Conservation (phyloP, 2,113 vertebrate species). For the Cyanoliseus patagonus region DNA sequence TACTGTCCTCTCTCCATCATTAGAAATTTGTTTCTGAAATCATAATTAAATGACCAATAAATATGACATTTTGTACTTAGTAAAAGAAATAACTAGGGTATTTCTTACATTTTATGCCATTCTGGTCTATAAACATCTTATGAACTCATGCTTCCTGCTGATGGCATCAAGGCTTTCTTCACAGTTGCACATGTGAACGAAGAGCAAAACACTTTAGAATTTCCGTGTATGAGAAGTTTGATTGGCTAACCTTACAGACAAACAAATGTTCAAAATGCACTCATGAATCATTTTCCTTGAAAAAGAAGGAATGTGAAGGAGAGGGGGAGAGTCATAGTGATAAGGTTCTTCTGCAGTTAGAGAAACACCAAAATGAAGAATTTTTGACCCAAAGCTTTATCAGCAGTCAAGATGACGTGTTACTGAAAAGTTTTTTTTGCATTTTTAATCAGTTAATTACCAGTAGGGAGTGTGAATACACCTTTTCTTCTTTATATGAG, state of each 20-base stretch:
- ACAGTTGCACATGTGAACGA: background rate
- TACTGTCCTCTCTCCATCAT: constrained; percentile 32
- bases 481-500: background rate
- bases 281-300: background rate
- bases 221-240: background rate
- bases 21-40: constrained; percentile 60
- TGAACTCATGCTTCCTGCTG: background rate
- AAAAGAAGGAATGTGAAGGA: accelerated
- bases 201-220: background rate
- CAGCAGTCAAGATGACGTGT: background rate
- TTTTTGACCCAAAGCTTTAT: background rate
- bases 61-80: constrained; percentile 30
- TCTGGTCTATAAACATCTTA: constrained; percentile 21
- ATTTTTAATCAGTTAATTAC: background rate
- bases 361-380: background rate
- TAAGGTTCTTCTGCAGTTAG: background rate
- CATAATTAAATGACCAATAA: constrained; percentile 68
- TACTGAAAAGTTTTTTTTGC: background rate
- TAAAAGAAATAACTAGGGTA: constrained; percentile 59
- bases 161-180: background rate
- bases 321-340: accelerated
- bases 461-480: background rate
- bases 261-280: background rate
- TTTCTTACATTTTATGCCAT: constrained; percentile 37
- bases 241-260: background rate